Evolutionary conservation across 2,888 invertebrate genomes (phyloP), one percentile per base, ranked within the genome.

Genomic region (Ceramica pisi): DNA sequence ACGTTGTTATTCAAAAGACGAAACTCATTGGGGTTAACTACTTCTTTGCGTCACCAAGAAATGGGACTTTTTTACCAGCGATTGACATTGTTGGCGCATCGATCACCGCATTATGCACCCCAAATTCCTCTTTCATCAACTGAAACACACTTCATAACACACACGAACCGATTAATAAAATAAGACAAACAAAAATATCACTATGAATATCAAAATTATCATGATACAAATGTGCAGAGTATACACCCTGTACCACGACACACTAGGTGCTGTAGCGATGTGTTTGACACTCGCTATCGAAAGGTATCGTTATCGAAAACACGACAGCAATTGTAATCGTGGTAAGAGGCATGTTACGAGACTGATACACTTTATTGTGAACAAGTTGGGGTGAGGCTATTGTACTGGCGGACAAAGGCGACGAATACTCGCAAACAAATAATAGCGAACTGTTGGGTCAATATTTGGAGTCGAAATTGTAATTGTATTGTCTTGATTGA

Each of bases 141-240:
- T 4, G 21, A 26, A 38, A 46, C 26, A 66, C 35, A 73, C 21
- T 38, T 51, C 35, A 63, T 44, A n/a, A 64, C 19, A 35, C 44
- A 65, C 26, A 51, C 38, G 21, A 44, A 26, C 44, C 48, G 44
- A 67, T 57, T 56, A 82, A 71, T 59, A 62, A 72, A 71, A 71
- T 70, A 63, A 56, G 55, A 67, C 66, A 65, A 71, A 63, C 48
- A 57, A 60, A 56, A 53, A 64, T 16, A 77, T 67, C 44, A 73
- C 50, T 55, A 65, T 65, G 59, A 73, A 77, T 65, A 74, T 65
- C 71, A 71, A 82, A 82, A 82, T 83, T 59, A 71, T 64, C 64
- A 73, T 71, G 44, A 83, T 69, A 71, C n/a, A 73, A 73, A 68
- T 71, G 65, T 62, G 50, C 31, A 56, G 21, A 59, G 10, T 14